Conservation (phyloP, 2,113 vertebrate genomes). For the Thamnophis sirtalis region DNA sequence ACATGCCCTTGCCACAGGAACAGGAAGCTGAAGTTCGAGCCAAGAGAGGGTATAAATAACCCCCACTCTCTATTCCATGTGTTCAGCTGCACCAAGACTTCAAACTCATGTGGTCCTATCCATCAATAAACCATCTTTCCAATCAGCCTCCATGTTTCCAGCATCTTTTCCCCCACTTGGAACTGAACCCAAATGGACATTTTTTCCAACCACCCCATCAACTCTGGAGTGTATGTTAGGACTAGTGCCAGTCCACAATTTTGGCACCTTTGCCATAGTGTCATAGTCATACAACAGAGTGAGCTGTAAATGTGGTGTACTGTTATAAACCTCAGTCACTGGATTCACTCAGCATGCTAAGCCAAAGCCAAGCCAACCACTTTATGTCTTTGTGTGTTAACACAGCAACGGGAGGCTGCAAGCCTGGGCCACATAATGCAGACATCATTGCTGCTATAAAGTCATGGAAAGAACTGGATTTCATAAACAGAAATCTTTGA, state of each 20-base stretch:
- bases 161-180: too few species aligned
- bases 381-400: neutral
- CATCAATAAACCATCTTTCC: too few species aligned
- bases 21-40: too few species aligned
- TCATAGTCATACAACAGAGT: neutral
- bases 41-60: too few species aligned
- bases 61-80: too few species aligned
- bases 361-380: neutral
- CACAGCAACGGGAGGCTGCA: neutral
- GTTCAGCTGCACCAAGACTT: too few species aligned
- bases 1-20: too few species aligned
- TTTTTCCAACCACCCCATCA: neutral
- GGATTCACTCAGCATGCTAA: neutral
- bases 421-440: neutral
- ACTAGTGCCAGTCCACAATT: neutral
- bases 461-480: neutral
- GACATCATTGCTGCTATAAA: neutral
- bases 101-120: too few species aligned
- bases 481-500: neutral
- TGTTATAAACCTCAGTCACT: neutral
- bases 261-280: neutral
- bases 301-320: neutral
- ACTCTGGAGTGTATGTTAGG: neutral
- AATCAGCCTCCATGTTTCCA: too few species aligned
- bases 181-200: too few species aligned